Evolutionary conservation across 2,797 vertebrate species (phyloP).

Genomic region (Lepilemur ruficaudatus): DNA sequence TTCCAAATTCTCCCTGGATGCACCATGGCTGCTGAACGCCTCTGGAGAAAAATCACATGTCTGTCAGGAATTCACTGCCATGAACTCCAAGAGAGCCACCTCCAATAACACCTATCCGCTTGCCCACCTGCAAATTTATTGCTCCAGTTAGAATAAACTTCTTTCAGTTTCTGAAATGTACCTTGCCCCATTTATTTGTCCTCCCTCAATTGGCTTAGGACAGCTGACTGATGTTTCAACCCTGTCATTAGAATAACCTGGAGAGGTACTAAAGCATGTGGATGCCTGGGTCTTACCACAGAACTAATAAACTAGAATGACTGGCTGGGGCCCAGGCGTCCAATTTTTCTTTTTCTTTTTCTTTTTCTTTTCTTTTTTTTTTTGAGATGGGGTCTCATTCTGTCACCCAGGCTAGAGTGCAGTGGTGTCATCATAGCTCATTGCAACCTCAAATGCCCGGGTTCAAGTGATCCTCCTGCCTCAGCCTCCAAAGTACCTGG

Average conservation of each 20-base stretch:
- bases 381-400: neutral
- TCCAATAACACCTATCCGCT: neutral
- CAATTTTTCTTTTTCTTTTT: neutral
- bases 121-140: neutral
- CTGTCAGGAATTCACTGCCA: neutral
- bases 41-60: neutral
- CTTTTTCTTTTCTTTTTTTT: neutral
- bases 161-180: neutral
- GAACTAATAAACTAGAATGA: neutral
- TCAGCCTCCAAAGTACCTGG: neutral
- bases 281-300: neutral
- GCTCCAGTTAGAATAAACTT: neutral
- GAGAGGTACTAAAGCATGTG: neutral
- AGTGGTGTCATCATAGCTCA: neutral
- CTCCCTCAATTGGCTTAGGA: neutral
- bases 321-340: fast-evolving
- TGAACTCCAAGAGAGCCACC: neutral
- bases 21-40: neutral
- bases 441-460: neutral
- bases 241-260: neutral
- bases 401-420: neutral
- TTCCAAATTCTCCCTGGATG: neutral
- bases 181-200: neutral
- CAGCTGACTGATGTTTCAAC: neutral
- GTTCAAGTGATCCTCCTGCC: neutral